phyloP scores from a whole-genome alignment of 2,113 vertebrate genomes.

The Paracanthobrama guichenoti region DNA sequence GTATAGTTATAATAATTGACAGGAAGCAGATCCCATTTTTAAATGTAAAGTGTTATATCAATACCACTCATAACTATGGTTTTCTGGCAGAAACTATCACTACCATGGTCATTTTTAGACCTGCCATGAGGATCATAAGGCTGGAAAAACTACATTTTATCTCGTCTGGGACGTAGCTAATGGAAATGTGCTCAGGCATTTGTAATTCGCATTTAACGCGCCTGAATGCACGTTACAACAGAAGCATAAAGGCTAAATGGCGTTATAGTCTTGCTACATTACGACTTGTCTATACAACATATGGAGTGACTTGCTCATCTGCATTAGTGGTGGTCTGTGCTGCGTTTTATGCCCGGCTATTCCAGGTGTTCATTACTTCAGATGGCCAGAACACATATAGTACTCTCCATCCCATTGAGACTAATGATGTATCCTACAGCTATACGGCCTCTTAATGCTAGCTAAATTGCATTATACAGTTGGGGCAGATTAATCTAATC shows the following conservation, averaged over 20 bases:
- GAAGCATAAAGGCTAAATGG: conserved; percentile 33
- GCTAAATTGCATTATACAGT: conserved; percentile 19
- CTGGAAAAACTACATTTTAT: neutral
- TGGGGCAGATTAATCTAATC: conserved; percentile 29
- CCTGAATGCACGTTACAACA: conserved; percentile 11
- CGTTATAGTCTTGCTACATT: conserved; percentile 18
- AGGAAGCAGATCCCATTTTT: neutral
- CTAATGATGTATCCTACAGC: conserved; percentile 36
- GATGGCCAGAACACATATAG: conserved; percentile 7
- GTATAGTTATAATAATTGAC: too few relatives aligned
- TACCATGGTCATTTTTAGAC: neutral
- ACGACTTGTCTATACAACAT: conserved; percentile 30
- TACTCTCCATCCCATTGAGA: neutral
- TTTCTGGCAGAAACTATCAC: neutral
- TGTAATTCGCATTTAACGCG: conserved; percentile 4
- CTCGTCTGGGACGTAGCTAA: neutral
- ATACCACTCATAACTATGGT: too few relatives aligned
- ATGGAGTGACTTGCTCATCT: neutral
- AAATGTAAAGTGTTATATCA: neutral
- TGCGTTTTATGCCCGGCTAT: neutral
- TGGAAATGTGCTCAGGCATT: conserved; percentile 3
- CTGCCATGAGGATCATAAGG: neutral
- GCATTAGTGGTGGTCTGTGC: conserved; percentile 12
- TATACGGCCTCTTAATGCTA: conserved; percentile 22
- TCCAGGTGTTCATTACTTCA: conserved; percentile 34